A percentile compares a stretch with the other conserved stretches of the same genome.
phyloP scores from a whole-genome alignment of 2,113 vertebrate genomes.

The Petrocephalus zakoni region DNA sequence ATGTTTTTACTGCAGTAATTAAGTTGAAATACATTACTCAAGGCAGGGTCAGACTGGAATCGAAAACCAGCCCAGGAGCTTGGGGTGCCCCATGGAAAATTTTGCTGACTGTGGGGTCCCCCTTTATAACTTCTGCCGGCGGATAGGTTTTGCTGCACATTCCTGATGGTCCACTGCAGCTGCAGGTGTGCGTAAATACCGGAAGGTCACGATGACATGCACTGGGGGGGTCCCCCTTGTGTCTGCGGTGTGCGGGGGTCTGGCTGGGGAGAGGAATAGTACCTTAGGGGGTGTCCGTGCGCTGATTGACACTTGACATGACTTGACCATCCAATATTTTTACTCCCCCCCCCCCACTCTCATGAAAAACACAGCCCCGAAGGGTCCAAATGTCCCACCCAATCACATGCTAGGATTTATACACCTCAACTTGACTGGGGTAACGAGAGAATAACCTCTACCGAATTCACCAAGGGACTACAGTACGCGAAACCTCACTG shows the following conservation, averaged over 20 bases:
- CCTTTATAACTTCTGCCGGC: neutral
- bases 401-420: neutral
- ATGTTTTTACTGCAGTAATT: neutral
- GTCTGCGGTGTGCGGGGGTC: neutral
- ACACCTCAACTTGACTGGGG: neutral
- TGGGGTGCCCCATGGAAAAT: neutral
- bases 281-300: neutral
- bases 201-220: neutral
- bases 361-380: neutral
- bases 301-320: neutral
- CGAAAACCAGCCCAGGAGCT: neutral
- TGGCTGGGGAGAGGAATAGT: neutral
- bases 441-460: neutral
- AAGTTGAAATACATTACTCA: neutral
- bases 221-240: neutral
- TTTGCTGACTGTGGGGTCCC: neutral
- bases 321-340: neutral
- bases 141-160: neutral
- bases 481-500: neutral
- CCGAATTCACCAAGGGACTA: neutral
- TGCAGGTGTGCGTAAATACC: neutral
- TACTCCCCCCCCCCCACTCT: neutral
- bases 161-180: neutral
- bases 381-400: neutral
- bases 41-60: neutral